Percentiles rank a stretch among this genome's conserved stretches.
phyloP scores from a whole-genome alignment of 2,888 invertebrate species.

The Julus scandinavius region DNA sequence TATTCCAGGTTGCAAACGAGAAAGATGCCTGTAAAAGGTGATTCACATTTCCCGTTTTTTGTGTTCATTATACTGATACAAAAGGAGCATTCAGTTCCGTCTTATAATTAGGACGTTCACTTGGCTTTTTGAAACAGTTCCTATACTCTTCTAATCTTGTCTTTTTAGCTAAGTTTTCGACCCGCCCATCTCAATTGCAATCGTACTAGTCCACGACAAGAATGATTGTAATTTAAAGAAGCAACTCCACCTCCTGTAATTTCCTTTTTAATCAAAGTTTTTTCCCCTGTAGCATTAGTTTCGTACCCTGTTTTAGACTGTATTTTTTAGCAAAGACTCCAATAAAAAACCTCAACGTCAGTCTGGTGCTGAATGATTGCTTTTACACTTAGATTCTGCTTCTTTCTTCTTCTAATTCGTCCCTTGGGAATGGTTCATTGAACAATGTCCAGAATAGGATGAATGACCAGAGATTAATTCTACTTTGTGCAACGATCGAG shows the following conservation, averaged over 20 bases:
- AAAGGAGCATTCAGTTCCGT: neutral
- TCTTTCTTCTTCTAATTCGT: neutral
- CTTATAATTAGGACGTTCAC: no score
- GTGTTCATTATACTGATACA: neutral
- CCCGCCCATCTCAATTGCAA: neutral
- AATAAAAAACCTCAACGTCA: conserved; percentile 13
- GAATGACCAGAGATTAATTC: conserved; percentile 17
- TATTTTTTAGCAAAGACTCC: neutral
- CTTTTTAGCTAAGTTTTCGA: neutral
- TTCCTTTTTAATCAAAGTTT: neutral
- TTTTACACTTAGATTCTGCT: conserved; percentile 9
- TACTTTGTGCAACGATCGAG: neutral
- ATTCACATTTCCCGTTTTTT: neutral
- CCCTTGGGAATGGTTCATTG: neutral
- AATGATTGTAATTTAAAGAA: conserved; percentile 2
- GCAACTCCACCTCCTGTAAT: conserved; percentile 16
- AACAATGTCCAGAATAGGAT: conserved; percentile 2
- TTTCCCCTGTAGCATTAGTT: neutral
- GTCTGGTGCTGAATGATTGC: neutral
- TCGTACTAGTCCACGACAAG: neutral
- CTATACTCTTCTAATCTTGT: neutral
- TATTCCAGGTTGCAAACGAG: neutral
- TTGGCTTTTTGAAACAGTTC: neutral
- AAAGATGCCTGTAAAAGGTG: neutral
- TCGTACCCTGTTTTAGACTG: neutral